Evolutionary conservation across 2,797 vertebrate species (phyloP).

Genomic region (Novumbra hubbsi): DNA sequence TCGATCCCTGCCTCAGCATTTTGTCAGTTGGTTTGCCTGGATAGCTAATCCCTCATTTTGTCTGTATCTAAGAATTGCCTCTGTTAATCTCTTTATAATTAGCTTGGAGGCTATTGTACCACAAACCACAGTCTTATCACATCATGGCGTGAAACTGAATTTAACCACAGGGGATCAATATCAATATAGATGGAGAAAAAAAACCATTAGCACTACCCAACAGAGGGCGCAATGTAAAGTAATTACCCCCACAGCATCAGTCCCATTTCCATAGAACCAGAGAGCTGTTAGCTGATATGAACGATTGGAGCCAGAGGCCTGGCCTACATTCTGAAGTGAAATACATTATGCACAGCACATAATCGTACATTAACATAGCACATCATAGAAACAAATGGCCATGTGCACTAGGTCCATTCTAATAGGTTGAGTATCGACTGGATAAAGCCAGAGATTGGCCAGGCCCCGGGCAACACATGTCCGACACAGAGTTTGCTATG

Average conservation of each 20-base stretch:
- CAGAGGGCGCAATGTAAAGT: slow-evolving; percentile 29
- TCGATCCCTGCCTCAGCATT: slow-evolving; percentile 2
- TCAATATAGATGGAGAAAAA: slow-evolving; percentile 25
- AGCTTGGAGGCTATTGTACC: slow-evolving; percentile 29
- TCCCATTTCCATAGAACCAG: slow-evolving; percentile 40
- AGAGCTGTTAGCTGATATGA: slow-evolving; percentile 40
- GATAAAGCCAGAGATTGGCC: slow-evolving; percentile 31
- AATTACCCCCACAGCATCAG: slow-evolving; percentile 27
- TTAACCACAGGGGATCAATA: slow-evolving; percentile 48
- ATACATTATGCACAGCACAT: slow-evolving; percentile 55
- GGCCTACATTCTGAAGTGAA: slow-evolving; percentile 62
- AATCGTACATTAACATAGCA: slow-evolving; percentile 57
- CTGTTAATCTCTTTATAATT: slow-evolving; percentile 44
- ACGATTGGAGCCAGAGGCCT: slow-evolving; percentile 51
- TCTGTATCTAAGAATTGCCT: slow-evolving; percentile 33
- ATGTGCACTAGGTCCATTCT: slow-evolving; percentile 47
- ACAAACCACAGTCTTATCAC: slow-evolving; percentile 36
- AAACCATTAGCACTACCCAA: slow-evolving; percentile 32
- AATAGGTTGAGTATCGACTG: slow-evolving; percentile 64
- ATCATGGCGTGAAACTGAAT: slow-evolving; percentile 33
- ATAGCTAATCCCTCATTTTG: slow-evolving; percentile 36
- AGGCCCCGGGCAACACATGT: slow-evolving; percentile 2
- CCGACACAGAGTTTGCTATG: slow-evolving; percentile 14
- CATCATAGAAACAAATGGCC: slow-evolving; percentile 56
- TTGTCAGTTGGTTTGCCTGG: slow-evolving; percentile 14